Conservation (phyloP, 2,888 invertebrate genomes). For the Siphlonurus alternatus region DNA sequence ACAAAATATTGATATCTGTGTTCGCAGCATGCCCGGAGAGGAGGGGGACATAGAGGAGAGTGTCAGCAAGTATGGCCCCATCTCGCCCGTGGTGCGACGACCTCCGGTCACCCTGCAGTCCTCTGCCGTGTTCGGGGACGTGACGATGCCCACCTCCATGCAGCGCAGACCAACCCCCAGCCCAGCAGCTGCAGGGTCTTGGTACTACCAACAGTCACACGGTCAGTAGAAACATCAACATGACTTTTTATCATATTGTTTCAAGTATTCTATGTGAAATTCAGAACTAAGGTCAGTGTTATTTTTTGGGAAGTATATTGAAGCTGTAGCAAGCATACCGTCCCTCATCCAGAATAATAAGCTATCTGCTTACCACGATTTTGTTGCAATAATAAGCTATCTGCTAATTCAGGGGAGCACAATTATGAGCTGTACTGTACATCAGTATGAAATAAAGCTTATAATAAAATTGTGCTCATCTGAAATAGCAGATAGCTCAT, state of each 20-base stretch:
- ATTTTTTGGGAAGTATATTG: no score
- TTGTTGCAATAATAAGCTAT: no score
- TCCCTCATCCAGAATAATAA: no score
- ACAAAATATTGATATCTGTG: no score
- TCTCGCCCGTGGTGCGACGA: slow-evolving; percentile 29
- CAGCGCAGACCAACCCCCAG: slow-evolving; percentile 31
- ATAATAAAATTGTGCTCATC: no score
- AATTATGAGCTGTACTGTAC: no score
- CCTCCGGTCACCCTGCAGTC: slow-evolving; percentile 11
- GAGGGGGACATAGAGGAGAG: slow-evolving; percentile 17
- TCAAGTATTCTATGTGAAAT: not conserved
- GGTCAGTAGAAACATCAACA: slow-evolving; percentile 11
- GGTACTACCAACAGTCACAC: slow-evolving; percentile 26
- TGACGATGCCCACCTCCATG: slow-evolving; percentile 21
- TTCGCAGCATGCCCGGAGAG: not conserved
- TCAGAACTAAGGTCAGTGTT: no score
- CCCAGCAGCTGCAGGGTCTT: slow-evolving; percentile 29
- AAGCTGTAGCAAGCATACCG: no score
- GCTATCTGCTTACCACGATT: no score
- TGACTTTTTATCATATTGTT: not conserved
- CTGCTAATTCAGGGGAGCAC: no score
- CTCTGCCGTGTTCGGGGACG: slow-evolving; percentile 23
- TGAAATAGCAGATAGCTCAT: no score
- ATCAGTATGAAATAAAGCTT: no score
- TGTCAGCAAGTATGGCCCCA: slow-evolving; percentile 51